These are phyloP conservation scores for Drosophila sordidapex DNA, from an alignment of 2,888 invertebrate genomes.

Conservation along the genomic window DNA sequence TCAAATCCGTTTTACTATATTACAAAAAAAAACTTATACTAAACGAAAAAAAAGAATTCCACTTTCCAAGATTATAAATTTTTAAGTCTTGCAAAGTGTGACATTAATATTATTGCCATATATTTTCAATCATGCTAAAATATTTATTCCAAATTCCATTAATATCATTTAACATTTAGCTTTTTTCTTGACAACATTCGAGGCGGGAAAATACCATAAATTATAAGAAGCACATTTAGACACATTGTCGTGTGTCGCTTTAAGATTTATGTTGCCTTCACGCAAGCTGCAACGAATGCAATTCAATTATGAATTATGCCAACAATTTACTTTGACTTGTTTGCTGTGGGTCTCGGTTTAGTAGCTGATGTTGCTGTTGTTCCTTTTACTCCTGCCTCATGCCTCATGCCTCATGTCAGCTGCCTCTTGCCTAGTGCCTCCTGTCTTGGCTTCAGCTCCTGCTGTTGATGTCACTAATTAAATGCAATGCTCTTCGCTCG, in stretches of 20 bases:
- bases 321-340: slow-evolving; percentile 68
- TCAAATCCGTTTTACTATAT: not conserved
- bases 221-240: not conserved
- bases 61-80: not conserved
- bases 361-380: not conserved
- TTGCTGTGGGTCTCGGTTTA: slow-evolving; percentile 26
- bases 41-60: not conserved
- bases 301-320: slow-evolving; percentile 78
- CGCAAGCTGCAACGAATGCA: slow-evolving; percentile 49
- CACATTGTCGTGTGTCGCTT: slow-evolving; percentile 18
- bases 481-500: slow-evolving; percentile 72
- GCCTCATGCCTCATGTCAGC: not conserved
- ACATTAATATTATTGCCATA: not conserved
- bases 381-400: not conserved
- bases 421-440: not conserved
- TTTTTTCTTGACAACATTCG: not conserved
- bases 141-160: not conserved
- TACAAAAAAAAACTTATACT: not conserved
- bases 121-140: not conserved
- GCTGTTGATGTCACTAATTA: slow-evolving; percentile 62
- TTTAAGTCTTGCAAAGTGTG: not conserved
- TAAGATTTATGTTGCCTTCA: slow-evolving; percentile 70
- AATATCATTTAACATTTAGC: not conserved
- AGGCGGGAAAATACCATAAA: not conserved
- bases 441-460: not conserved